These are phyloP conservation scores for Melanerpes aurifrons DNA, from an alignment of 2,113 vertebrate species.

Conservation along the genomic window DNA sequence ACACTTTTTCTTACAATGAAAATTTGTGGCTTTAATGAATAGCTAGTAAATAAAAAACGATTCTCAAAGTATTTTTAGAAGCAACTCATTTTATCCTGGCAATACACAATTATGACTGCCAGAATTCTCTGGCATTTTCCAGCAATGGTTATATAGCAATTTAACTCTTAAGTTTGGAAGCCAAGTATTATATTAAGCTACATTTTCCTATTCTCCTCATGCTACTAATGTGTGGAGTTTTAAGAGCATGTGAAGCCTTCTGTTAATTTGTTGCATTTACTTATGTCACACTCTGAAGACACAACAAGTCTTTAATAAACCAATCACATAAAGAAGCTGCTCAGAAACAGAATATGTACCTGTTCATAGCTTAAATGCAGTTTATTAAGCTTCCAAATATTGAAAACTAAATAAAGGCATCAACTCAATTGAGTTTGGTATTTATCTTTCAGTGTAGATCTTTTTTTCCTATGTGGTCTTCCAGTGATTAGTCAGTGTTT, in stretches of 20 bases:
- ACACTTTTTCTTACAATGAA: background rate
- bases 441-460: conserved; percentile 9
- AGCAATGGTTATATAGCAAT: background rate
- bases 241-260: background rate
- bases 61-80: background rate
- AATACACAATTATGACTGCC: background rate
- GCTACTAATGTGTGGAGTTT: background rate
- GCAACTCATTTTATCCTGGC: background rate
- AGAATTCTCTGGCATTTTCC: background rate
- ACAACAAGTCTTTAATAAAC: background rate
- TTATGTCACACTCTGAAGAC: background rate
- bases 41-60: background rate
- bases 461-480: background rate
- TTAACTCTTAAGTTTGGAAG: conserved; percentile 3
- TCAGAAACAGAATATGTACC: conserved; percentile 23
- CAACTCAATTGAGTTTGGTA: background rate
- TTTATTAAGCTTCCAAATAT: background rate
- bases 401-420: conserved; percentile 3
- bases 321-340: background rate
- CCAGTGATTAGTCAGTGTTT: conserved; percentile 23
- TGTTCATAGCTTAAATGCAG: conserved; percentile 10
- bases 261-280: background rate
- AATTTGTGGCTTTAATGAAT: background rate
- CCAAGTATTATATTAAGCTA: background rate
- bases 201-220: background rate